phyloP scores from a whole-genome alignment of 2,797 vertebrate genomes.

The Micrastur ruficollis region DNA sequence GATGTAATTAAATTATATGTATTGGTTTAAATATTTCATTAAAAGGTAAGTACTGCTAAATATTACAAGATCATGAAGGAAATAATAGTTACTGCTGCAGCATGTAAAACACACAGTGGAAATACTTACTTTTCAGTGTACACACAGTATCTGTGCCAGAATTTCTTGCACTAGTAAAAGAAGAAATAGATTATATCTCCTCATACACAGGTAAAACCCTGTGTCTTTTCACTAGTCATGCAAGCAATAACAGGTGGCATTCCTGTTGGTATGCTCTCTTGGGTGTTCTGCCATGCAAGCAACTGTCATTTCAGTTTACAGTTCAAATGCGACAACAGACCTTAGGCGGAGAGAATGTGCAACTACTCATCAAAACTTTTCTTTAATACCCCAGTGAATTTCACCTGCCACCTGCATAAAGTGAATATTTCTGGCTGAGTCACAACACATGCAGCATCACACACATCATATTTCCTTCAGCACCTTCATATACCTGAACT shows the following conservation, averaged over 20 bases:
- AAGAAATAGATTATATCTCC: background rate
- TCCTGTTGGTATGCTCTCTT: background rate
- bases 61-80: background rate
- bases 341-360: background rate
- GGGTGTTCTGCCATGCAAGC: background rate
- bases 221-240: background rate
- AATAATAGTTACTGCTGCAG: background rate
- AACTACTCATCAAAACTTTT: constrained; percentile 34
- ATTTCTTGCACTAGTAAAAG: background rate
- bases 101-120: background rate
- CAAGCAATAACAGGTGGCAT: background rate
- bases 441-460: background rate
- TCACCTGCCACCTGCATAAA: background rate
- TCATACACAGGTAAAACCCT: background rate
- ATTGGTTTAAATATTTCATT: background rate
- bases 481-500: background rate
- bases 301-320: constrained; percentile 16
- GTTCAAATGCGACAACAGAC: constrained; percentile 18
- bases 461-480: background rate
- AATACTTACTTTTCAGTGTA: background rate
- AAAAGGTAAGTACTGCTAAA: background rate
- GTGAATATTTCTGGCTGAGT: background rate
- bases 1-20: background rate
- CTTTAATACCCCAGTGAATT: background rate
- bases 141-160: background rate